Base-by-base conservation (phyloP, 2,888 invertebrate genomes). In the Tortricodes alternella region DNA sequence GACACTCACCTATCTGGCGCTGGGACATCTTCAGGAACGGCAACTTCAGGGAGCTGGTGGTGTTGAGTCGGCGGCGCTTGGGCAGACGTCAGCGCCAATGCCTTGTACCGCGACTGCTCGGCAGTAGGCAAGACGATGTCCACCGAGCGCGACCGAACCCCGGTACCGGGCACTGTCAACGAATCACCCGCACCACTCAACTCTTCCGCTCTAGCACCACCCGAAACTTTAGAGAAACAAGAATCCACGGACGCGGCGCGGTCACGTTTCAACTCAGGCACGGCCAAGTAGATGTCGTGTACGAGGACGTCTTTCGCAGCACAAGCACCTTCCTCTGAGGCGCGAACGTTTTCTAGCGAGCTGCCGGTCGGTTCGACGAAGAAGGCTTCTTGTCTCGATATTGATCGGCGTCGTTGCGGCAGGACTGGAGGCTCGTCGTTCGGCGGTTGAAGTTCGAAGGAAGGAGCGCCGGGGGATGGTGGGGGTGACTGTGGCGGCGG, bases 181-280 rank as follows among this genome's bases (percentile, higher is more conserved):
- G 92, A 92, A 59, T 91, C 91, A 51, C 89, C 91, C 19, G 91
- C 92, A 50, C 93, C 93, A 68, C 94, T 93, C 63, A 95, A 75
- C 73, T 95, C 94, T 70, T 94, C 94, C 15, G 95, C 94, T 78
- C 95, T 93, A 52, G 93, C 93, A 62, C 93, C 92, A 43, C 95
- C 94, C 18, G 94, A 92, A 48, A 95, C 93, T 85, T 95, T 95
- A 56, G 95, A 94, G 80, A 96, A 97, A 75, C 96, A 95, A 13
- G 96, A 96, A 78, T 97, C 97, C 1, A 97, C 96, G 0, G 96
- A 96, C 24, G 96, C 96, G 13, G 97, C 97, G 13, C 97, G 93
- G 76, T 96, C 96, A 19, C 96, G 92, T 76, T 94, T 95, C 64
- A 96, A 81, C 71, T 96, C 96, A 34, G 97, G 97, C 59, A 97